phyloP scores from a whole-genome alignment of 2,888 invertebrate genomes.

The Drosophila subsilvestris region DNA sequence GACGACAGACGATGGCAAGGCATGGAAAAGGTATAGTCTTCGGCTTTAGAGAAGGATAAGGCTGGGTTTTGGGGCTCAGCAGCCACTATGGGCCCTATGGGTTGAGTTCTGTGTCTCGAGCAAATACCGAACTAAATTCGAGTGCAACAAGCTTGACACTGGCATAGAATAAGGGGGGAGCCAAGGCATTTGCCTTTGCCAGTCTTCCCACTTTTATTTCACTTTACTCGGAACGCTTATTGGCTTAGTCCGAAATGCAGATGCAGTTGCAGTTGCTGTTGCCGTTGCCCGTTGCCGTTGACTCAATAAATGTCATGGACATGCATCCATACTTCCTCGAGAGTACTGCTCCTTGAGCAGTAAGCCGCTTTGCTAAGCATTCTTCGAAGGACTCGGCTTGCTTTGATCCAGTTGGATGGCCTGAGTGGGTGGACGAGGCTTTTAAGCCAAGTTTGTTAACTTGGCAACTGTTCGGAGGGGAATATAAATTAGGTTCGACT shows the following conservation, averaged over 20 bases:
- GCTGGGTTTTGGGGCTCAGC: constrained; percentile 3
- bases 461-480: constrained; percentile 6
- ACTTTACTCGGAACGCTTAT: constrained; percentile 66
- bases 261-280: constrained; percentile 46
- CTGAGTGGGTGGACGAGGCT: constrained; percentile 25
- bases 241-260: constrained; percentile 70
- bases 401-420: constrained; percentile 19
- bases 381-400: constrained; percentile 19
- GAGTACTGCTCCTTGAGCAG: not conserved
- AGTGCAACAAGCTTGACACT: constrained; percentile 59
- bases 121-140: constrained; percentile 56
- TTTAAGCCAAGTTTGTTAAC: constrained; percentile 39
- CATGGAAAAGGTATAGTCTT: not conserved
- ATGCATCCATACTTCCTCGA: constrained; percentile 34
- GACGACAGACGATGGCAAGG: constrained; percentile 56
- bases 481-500: constrained; percentile 25
- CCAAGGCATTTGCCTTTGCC: constrained; percentile 23
- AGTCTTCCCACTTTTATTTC: constrained; percentile 29
- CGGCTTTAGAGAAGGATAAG: not conserved
- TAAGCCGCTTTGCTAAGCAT: constrained; percentile 60
- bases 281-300: constrained; percentile 29
- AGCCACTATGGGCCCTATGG: constrained; percentile 10
- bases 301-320: constrained; percentile 67
- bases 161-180: constrained; percentile 33
- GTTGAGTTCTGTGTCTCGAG: constrained; percentile 11